phyloP scores from a whole-genome alignment of 2,797 vertebrate species.

The Craterocephalus amniculus region DNA sequence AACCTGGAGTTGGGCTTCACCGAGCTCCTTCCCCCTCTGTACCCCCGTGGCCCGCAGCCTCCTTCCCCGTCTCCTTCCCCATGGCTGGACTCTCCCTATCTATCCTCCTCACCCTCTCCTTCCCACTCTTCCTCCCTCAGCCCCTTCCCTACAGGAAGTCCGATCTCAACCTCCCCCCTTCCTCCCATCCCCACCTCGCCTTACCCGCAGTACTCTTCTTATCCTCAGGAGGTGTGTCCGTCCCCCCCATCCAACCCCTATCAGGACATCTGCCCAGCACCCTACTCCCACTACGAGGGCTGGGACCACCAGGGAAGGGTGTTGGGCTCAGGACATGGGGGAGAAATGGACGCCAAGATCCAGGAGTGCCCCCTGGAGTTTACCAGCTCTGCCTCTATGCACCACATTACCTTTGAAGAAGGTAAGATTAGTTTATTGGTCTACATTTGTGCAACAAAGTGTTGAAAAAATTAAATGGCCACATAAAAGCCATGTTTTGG shows the following conservation, averaged over 20 bases:
- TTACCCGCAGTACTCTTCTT: constrained; percentile 75
- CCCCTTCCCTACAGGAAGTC: constrained; percentile 82
- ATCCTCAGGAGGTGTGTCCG: constrained; percentile 77
- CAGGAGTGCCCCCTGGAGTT: constrained; percentile 79
- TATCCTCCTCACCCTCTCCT: constrained; percentile 85
- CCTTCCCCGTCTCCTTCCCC: constrained; percentile 81
- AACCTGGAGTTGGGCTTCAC: constrained; percentile 86
- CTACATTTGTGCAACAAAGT: neutral
- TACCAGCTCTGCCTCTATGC: constrained; percentile 85
- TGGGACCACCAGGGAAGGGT: constrained; percentile 77
- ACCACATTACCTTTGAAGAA: constrained; percentile 94
- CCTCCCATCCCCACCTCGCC: constrained; percentile 77
- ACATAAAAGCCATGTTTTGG: neutral
- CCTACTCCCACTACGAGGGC: constrained; percentile 78
- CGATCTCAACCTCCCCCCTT: constrained; percentile 80
- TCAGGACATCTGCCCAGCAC: constrained; percentile 78
- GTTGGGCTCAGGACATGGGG: constrained; percentile 49
- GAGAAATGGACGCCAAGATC: constrained; percentile 72
- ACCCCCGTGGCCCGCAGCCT: constrained; percentile 75
- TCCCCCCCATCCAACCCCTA: constrained; percentile 75
- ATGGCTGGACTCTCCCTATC: constrained; percentile 85
- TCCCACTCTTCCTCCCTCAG: constrained; percentile 85
- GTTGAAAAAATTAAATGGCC: neutral
- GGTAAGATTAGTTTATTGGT: constrained; percentile 72
- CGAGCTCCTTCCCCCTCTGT: constrained; percentile 83